These are phyloP conservation scores for Oryzaephilus surinamensis DNA, from an alignment of 1,140 invertebrate genomes.

Conservation along the genomic window DNA sequence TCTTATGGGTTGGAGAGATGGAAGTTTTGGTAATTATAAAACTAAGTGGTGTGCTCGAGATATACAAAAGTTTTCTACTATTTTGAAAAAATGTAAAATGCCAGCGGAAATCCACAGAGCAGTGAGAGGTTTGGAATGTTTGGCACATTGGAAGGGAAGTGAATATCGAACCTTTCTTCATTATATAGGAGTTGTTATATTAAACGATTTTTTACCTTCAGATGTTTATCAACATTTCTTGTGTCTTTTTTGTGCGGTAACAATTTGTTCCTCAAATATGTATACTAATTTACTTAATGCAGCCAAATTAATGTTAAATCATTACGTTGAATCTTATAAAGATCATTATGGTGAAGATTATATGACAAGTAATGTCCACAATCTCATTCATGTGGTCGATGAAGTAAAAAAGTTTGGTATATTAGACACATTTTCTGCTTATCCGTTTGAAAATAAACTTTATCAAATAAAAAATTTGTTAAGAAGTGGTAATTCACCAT, in stretches of 20 bases:
- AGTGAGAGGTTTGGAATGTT: conserved; percentile 15
- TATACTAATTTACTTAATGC: conserved; percentile 12
- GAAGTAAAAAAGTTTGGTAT: conserved; percentile 15
- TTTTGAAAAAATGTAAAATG: conserved; percentile 13
- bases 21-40: conserved; percentile 11
- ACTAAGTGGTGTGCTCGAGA: conserved; percentile 10
- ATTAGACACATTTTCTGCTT: conserved; percentile 16
- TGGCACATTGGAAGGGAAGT: conserved; percentile 19
- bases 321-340: conserved; percentile 7
- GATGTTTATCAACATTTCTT: conserved; percentile 18
- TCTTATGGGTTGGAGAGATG: conserved; percentile 18
- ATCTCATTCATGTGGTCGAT: conserved; percentile 12
- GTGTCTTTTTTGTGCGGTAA: conserved; percentile 13
- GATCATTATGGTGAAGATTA: conserved; percentile 19
- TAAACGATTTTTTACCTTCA: conserved; percentile 15
- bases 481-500: conserved; percentile 14
- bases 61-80: conserved; percentile 7
- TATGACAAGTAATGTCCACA: conserved; percentile 23
- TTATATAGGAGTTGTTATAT: conserved; percentile 19
- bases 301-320: conserved; percentile 9
- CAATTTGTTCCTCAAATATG: conserved; percentile 13
- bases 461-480: conserved; percentile 13
- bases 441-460: conserved; percentile 20
- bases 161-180: conserved; percentile 20
- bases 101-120: conserved; percentile 21